phyloP scores from a whole-genome alignment of 1,140 invertebrate species.

The Tetranychus cinnabarinus region DNA sequence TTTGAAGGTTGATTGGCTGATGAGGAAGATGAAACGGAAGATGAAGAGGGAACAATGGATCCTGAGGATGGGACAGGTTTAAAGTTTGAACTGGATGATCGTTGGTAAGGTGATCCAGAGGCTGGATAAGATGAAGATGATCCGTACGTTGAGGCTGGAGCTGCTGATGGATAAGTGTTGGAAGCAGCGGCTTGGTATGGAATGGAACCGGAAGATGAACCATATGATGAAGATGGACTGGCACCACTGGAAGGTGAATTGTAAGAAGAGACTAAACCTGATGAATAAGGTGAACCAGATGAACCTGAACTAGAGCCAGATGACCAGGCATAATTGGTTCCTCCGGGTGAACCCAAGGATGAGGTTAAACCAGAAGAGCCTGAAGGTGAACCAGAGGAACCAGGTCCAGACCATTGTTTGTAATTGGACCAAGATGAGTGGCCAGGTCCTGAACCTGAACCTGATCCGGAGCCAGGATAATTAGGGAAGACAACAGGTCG shows the following conservation, averaged over 20 bases:
- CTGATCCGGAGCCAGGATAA: neutral
- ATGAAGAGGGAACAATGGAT: neutral
- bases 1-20: no score
- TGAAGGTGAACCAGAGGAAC: neutral
- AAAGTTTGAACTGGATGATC: neutral
- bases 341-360: neutral
- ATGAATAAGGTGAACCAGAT: neutral
- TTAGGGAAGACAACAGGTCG: neutral
- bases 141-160: neutral
- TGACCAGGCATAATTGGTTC: neutral
- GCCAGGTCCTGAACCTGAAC: neutral
- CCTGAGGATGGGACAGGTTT: neutral
- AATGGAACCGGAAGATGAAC: neutral
- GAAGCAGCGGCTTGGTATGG: neutral
- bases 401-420: neutral
- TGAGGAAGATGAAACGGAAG: no score
- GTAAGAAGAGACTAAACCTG: no score
- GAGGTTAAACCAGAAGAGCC: neutral
- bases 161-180: neutral
- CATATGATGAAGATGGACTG: no score
- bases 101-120: neutral
- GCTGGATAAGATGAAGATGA: neutral
- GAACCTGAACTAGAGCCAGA: neutral
- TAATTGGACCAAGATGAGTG: neutral
- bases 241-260: no score